Evolutionary conservation across 2,113 vertebrate species (phyloP), one percentile per base, ranked within the genome.

Genomic region (Hassar affinis): DNA sequence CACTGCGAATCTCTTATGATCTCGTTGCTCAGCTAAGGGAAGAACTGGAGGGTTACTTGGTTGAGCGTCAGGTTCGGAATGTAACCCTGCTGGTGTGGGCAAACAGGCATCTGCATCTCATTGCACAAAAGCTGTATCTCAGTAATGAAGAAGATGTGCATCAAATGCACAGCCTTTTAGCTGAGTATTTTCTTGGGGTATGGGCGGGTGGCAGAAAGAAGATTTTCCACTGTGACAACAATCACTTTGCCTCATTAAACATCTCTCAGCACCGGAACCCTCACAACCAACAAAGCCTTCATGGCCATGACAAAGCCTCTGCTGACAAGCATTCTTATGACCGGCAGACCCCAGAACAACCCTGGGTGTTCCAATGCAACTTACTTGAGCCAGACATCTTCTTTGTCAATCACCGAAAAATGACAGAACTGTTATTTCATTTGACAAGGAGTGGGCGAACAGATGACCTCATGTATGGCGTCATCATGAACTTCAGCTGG

Each of bases 401-500:
- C 89, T 99, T 99, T 80, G 96, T 99, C 86, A 99, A 99, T 86
- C 98, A 99, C 88, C 94, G 98, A 88, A 99, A 99, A 93, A 99
- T 99, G 97, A 98, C 95, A 12, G 98, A 99, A 90, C 94, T 99
- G 79, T 92, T 98, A 78, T 93, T 96, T 90, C 98, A 99, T 88
- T 92, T 99, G 82, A 98, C 96, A 0, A 94, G 94, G 81, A 97
- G 96, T 86, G 97, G 96, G 3, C 96, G 95, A 84, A 97, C 95
- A 0, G 98, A 99, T 59, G 98, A 99, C 90, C 95, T 99, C 76
- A 96, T 99, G 85, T 97, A 95, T 0, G 97, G 97, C 15, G 96
- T 99, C 88, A 98, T 99, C 85, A 99, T 99, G 97, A 98, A 98
- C 90, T 99, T 99, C 91, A 99, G 97, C 88, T 99, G 98, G 97